Conservation (phyloP, 2,797 vertebrate genomes). For the Pseudochromis fuscus region DNA sequence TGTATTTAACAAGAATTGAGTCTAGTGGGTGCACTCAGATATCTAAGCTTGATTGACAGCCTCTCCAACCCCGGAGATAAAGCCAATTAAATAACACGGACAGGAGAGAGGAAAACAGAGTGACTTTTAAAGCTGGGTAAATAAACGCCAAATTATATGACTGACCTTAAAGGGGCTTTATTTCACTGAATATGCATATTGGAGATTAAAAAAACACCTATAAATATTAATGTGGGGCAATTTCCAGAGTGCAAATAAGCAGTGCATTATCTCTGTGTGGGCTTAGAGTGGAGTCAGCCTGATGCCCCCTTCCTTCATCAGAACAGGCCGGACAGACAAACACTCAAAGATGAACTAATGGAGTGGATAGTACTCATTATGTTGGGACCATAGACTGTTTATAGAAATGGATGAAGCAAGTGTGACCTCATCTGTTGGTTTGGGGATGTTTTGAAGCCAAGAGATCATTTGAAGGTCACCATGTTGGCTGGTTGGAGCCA, state of each 20-base stretch:
- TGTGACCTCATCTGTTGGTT: too few relatives aligned
- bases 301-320: conserved; percentile 56
- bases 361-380: conserved; percentile 66
- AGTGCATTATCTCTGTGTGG: conserved; percentile 83
- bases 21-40: conserved; percentile 73
- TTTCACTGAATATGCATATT: conserved; percentile 80
- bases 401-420: too few relatives aligned
- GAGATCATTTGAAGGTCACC: too few relatives aligned
- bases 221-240: conserved; percentile 86
- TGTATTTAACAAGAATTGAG: conserved; percentile 64
- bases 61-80: conserved; percentile 71
- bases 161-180: conserved; percentile 82
- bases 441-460: too few relatives aligned
- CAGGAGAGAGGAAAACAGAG: conserved; percentile 63
- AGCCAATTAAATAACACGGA: conserved; percentile 80
- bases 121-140: conserved; percentile 82
- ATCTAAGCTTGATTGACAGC: conserved; percentile 83
- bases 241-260: conserved; percentile 82
- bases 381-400: too few relatives aligned
- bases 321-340: conserved; percentile 57
- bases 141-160: conserved; percentile 83
- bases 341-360: conserved; percentile 69
- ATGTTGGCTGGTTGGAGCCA: too few relatives aligned
- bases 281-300: conserved; percentile 75
- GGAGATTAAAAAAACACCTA: conserved; percentile 83